Base-by-base conservation (phyloP, 2,113 vertebrate species). In the Philantomba maxwellii region DNA sequence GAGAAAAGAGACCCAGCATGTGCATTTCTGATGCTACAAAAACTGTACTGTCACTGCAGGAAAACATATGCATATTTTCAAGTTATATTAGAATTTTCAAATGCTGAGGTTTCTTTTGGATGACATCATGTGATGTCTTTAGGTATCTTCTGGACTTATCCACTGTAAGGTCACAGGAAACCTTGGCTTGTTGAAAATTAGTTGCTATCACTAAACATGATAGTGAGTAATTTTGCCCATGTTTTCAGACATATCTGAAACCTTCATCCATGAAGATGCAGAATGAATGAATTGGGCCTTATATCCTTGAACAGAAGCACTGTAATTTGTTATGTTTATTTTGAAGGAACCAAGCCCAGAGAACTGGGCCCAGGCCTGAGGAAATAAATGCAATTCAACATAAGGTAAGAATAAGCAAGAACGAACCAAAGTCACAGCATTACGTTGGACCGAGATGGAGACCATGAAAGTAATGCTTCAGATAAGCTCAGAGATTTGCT, bases 281-380 rank as follows among this genome's bases (percentile, higher is more conserved):
- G 89, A 98, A 94, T 98, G 97, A 98, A 97, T 98, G 94, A 98
- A 97, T 97, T 98, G 98, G 99, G 99, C 99, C 99, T 99, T 99
- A 99, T 99, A 99, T 99, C 99, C 99, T 99, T 99, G 99, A 99
- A 99, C 99, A 99, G 99, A 99, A 99, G 97, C 98, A 98, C 95
- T 98, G 25, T 95, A 45, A 88, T 94, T 91, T 92, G 86, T 98
- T 33, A 84, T 36, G 97, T 98, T 96, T 98, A 94, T 98, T 98
- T 97, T 96, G 98, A 98, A 96, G 97, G 95, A 96, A 98, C 97
- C 89, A 98, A 98, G 97, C 98, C 98, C 96, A 94, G 97, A 70
- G 91, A 88, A 91, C 85, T 73, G 73, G 89, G 89, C 87, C 98
- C 93, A 97, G 96, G 98, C 98, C 98, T 17, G 91, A 98, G 98